A percentile compares a stretch with the other conserved stretches of the same genome.
phyloP scores from a whole-genome alignment of 2,797 vertebrate genomes.

The Gallirallus australis region DNA sequence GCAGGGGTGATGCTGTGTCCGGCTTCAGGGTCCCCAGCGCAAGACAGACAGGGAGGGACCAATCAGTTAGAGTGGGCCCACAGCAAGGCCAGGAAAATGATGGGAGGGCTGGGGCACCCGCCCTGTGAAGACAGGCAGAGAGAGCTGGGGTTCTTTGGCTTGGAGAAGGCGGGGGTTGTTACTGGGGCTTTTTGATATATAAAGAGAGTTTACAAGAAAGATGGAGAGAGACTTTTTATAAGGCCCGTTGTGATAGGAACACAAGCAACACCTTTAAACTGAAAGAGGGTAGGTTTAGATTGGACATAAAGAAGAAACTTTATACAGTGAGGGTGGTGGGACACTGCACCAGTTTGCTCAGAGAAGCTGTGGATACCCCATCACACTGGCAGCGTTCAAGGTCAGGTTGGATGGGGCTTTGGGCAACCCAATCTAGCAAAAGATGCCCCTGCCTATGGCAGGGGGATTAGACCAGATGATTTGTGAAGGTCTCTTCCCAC shows the following conservation, averaged over 20 bases:
- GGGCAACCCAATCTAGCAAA: not conserved
- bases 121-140: too few relatives aligned
- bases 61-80: rapidly evolving
- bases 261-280: not conserved
- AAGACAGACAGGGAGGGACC: too few relatives aligned
- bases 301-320: not conserved
- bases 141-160: not conserved
- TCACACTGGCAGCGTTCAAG: not conserved
- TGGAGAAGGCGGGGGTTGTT: not conserved
- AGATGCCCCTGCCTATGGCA: rapidly evolving
- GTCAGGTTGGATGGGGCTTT: rapidly evolving
- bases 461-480: rapidly evolving
- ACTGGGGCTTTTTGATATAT: rapidly evolving
- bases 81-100: rapidly evolving
- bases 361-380: not conserved
- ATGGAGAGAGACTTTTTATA: not conserved
- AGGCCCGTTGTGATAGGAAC: rapidly evolving
- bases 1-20: not conserved
- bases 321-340: not conserved
- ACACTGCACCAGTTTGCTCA: too few relatives aligned
- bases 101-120: not conserved
- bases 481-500: not conserved
- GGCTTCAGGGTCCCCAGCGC: not conserved
- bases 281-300: not conserved
- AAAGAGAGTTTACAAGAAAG: not conserved